Conservation (phyloP, 2,113 vertebrate species). For the Malaclemys terrapin region DNA sequence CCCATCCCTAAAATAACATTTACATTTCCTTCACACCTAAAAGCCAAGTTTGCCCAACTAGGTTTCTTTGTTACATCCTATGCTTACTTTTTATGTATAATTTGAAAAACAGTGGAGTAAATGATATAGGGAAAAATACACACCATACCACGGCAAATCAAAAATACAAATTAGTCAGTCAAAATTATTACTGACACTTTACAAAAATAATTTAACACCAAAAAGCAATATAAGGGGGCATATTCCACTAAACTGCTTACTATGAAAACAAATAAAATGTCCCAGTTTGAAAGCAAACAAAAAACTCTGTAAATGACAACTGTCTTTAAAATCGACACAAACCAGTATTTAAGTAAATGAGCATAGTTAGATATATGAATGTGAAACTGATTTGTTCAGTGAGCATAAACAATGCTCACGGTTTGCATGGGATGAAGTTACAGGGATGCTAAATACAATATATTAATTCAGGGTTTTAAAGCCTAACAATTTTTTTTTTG, state of each 20-base stretch:
- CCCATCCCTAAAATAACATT: background rate
- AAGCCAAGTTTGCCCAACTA: background rate
- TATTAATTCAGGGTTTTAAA: background rate
- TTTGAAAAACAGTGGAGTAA: background rate
- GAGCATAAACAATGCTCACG: background rate
- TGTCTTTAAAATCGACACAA: fast-evolving
- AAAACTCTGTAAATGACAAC: fast-evolving
- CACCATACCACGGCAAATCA: background rate
- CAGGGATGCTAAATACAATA: fast-evolving
- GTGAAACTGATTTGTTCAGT: background rate
- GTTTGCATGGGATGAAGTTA: fast-evolving
- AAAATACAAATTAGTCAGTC: background rate
- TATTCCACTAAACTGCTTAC: background rate
- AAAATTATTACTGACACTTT: background rate
- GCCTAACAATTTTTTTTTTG: background rate
- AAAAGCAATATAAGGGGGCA: background rate
- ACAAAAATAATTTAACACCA: background rate
- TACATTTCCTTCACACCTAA: background rate
- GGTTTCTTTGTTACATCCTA: background rate
- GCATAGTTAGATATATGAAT: fast-evolving
- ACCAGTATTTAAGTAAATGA: fast-evolving
- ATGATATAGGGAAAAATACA: background rate
- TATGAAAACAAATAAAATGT: background rate
- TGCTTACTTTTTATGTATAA: background rate
- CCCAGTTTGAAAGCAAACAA: fast-evolving